Conservation (phyloP, 2,113 vertebrate species). For the Isurus oxyrinchus region DNA sequence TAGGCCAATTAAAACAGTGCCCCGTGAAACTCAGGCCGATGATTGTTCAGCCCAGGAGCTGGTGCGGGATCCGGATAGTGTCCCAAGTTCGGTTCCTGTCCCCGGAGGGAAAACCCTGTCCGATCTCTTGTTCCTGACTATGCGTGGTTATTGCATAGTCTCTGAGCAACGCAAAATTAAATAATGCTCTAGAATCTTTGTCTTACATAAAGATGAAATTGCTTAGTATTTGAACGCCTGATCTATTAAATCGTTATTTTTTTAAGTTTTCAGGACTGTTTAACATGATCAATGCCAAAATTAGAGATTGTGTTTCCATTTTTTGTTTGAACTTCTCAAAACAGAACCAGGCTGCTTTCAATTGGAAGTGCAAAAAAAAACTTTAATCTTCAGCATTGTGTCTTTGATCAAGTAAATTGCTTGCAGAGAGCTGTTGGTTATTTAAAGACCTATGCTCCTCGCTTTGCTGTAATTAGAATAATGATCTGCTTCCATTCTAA, state of each 20-base stretch:
- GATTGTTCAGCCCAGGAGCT: no score
- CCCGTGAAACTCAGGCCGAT: no score
- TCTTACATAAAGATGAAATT: neutral
- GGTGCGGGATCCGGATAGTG: no score
- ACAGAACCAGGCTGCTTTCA: neutral
- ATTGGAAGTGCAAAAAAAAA: neutral
- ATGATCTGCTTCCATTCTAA: neutral
- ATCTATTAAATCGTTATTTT: neutral
- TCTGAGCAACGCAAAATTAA: neutral
- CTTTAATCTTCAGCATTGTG: neutral
- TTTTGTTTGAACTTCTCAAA: neutral
- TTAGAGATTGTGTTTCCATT: neutral
- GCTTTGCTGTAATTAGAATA: slow-evolving; percentile 10
- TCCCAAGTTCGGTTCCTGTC: no score
- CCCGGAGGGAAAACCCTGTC: no score
- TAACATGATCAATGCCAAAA: neutral
- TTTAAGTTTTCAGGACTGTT: neutral
- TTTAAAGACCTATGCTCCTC: neutral
- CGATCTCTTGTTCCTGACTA: neutral
- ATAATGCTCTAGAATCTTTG: neutral
- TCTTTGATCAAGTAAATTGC: slow-evolving; percentile 25
- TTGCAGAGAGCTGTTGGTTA: neutral
- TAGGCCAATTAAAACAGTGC: no score
- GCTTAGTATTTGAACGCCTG: neutral
- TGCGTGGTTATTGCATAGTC: neutral